Evolutionary conservation across 2,888 invertebrate genomes (phyloP).

Genomic region (Erebia epiphron): DNA sequence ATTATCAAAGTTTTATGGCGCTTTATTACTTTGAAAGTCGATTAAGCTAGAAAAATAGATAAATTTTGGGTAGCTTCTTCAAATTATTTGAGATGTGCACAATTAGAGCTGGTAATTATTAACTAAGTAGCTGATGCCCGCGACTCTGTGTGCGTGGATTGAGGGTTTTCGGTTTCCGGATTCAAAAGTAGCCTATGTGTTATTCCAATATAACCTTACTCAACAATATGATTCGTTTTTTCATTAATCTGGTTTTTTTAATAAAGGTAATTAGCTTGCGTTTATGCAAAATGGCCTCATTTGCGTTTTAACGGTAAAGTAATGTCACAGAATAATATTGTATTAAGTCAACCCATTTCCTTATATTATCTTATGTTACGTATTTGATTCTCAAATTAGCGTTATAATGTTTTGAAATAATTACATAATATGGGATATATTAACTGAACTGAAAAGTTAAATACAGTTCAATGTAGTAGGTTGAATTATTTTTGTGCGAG

Average conservation of each 20-base stretch:
- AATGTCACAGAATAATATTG: neutral
- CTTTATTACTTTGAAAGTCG: conserved; percentile 35
- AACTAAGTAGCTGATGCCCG: neutral
- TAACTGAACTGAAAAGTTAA: too few relatives aligned
- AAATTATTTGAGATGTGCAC: conserved; percentile 13
- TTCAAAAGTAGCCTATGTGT: too few relatives aligned
- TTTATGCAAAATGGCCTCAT: conserved; percentile 3
- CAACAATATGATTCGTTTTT: too few relatives aligned
- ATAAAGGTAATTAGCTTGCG: neutral
- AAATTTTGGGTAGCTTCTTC: conserved; percentile 27
- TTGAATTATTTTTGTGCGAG: too few relatives aligned
- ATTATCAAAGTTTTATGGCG: conserved; percentile 29
- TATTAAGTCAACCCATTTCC: neutral
- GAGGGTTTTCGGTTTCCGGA: too few relatives aligned
- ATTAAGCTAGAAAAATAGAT: conserved; percentile 33
- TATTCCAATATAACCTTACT: too few relatives aligned
- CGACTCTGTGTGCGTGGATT: too few relatives aligned
- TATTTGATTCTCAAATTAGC: too few relatives aligned
- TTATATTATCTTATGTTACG: neutral
- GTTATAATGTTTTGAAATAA: too few relatives aligned
- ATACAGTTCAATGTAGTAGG: too few relatives aligned
- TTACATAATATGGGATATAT: too few relatives aligned
- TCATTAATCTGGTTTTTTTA: neutral
- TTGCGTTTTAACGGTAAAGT: neutral
- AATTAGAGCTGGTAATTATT: neutral